Evolutionary conservation across 1,140 invertebrate genomes (phyloP).

Genomic region (Drosophila virilis): DNA sequence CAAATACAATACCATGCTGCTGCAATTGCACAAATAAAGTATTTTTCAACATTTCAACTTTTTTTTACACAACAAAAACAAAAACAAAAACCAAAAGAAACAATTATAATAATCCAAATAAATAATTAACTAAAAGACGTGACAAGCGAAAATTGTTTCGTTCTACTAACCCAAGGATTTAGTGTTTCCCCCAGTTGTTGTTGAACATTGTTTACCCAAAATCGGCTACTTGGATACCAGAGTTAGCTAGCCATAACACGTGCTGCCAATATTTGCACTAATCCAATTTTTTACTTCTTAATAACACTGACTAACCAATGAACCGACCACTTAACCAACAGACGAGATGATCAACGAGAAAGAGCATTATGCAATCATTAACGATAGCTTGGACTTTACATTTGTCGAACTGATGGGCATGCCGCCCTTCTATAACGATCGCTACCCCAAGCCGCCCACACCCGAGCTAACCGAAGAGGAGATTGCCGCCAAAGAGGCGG

Average conservation of each 20-base stretch:
- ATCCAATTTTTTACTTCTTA: constrained; percentile 58
- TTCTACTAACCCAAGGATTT: constrained; percentile 23
- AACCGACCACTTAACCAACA: constrained; percentile 35
- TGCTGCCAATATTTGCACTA: constrained; percentile 52
- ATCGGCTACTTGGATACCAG: constrained; percentile 41
- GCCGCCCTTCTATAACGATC: constrained; percentile 84
- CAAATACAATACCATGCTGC: constrained; percentile 64
- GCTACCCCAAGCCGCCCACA: constrained; percentile 82
- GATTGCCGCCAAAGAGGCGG: constrained; percentile 54
- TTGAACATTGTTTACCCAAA: constrained; percentile 5
- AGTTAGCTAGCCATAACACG: constrained; percentile 37
- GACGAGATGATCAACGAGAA: constrained; percentile 99
- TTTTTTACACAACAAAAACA: no score
- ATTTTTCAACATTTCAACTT: constrained; percentile 67
- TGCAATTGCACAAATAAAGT: constrained; percentile 84
- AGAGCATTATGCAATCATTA: constrained; percentile 99
- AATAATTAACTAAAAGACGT: not conserved
- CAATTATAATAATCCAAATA: constrained; percentile 1
- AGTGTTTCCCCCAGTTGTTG: constrained; percentile 26
- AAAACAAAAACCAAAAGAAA: constrained; percentile 15
- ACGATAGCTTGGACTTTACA: constrained; percentile 98
- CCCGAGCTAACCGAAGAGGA: constrained; percentile 82
- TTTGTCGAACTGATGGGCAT: constrained; percentile 96
- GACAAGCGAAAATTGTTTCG: not conserved
- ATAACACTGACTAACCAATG: constrained; percentile 47